phyloP scores from a whole-genome alignment of 2,888 invertebrate genomes.

The Gibbula magus region DNA sequence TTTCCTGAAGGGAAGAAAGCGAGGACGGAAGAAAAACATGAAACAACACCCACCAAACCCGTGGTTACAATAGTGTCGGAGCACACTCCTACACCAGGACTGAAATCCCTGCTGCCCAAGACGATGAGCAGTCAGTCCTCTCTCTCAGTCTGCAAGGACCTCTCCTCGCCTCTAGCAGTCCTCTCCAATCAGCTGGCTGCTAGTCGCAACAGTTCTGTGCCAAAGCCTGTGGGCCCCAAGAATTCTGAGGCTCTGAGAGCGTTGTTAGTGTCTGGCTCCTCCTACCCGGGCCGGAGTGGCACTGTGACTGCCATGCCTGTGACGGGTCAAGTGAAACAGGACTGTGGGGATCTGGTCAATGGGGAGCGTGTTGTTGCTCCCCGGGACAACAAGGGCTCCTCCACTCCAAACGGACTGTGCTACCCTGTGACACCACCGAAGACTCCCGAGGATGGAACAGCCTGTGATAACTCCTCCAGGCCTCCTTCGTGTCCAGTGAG shows the following conservation, averaged over 20 bases:
- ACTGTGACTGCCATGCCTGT: conserved; percentile 10
- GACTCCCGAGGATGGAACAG: conserved; percentile 62
- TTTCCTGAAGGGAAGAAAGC: conserved; percentile 18
- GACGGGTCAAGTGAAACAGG: not conserved
- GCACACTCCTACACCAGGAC: conserved; percentile 40
- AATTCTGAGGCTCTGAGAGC: conserved; percentile 30
- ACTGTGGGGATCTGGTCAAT: not conserved
- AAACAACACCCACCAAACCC: conserved; percentile 23
- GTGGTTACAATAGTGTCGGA: conserved; percentile 45
- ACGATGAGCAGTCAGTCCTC: conserved; percentile 14
- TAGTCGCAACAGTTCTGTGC: not conserved
- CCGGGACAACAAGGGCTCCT: conserved; percentile 5
- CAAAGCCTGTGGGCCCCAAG: not conserved
- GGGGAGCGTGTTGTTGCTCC: not conserved
- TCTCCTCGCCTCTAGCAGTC: not conserved
- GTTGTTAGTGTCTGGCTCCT: conserved; percentile 16
- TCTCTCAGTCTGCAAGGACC: not conserved
- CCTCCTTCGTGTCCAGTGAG: conserved; percentile 42
- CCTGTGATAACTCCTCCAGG: conserved; percentile 44
- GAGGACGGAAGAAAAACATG: not conserved
- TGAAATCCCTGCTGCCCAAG: conserved; percentile 46
- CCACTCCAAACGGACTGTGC: conserved; percentile 60
- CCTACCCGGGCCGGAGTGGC: not conserved
- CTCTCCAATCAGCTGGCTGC: conserved; percentile 1
- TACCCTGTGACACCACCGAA: conserved; percentile 70